Evolutionary conservation across 2,113 vertebrate genomes (phyloP).

Genomic region (Elephas maximus): DNA sequence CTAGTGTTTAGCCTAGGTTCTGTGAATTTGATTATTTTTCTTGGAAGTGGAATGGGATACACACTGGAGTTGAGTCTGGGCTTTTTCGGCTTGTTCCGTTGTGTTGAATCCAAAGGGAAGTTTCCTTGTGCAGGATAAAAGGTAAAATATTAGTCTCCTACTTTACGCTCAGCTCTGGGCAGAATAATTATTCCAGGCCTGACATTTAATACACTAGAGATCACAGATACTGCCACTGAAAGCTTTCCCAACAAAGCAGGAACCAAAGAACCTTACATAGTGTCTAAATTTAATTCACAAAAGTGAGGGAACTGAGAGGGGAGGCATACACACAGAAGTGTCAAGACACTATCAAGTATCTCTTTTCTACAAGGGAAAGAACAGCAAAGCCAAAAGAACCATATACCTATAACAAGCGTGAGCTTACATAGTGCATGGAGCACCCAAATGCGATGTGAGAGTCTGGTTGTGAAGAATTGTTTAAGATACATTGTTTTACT

Average conservation of each 20-base stretch:
- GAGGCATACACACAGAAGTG: neutral
- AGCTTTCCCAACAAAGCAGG: slow-evolving; percentile 56
- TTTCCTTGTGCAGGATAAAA: neutral
- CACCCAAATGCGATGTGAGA: neutral
- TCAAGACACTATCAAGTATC: neutral
- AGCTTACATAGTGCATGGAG: neutral
- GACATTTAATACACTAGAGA: slow-evolving; percentile 50
- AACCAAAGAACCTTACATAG: slow-evolving; percentile 3
- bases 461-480: neutral
- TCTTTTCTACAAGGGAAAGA: neutral
- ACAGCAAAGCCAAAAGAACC: neutral
- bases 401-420: rapidly evolving
- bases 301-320: neutral
- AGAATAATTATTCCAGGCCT: slow-evolving; percentile 23
- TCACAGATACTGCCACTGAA: slow-evolving; percentile 33
- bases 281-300: neutral
- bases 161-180: neutral
- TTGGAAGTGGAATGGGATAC: neutral
- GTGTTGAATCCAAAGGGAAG: neutral
- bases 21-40: neutral
- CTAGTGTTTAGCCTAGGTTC: neutral
- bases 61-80: neutral
- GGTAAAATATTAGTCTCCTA: neutral
- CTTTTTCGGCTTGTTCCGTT: neutral
- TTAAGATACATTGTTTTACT: neutral